Evolutionary conservation across 2,113 vertebrate genomes (phyloP), one percentile per base, ranked within the genome.

Genomic region (Carollia perspicillata): DNA sequence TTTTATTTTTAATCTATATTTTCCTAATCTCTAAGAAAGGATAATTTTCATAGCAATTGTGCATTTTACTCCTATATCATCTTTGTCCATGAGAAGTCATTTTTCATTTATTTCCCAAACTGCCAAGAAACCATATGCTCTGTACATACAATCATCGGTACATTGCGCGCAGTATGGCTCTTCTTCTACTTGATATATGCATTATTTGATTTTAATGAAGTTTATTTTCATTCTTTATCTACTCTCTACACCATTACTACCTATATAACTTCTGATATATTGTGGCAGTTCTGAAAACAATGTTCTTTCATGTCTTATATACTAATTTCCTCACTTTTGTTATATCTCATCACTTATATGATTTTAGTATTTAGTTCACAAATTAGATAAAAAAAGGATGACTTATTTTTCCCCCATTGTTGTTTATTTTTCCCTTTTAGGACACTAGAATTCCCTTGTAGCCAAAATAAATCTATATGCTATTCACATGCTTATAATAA

Each of bases 91-190:
- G 68, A 90, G 5, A 47, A 81, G 26, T 66, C 60, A 91, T 53
- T 93, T 91, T 95, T 87, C 47, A 81, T 90, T 95, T 80, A 60
- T 91, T 93, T 95, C 85, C 37, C 37, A 55, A 85, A 81, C 23
- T 71, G 18, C 60, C 49, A 88, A 87, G 83, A 80, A 89, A 86
- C 49, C 16, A 44, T 6, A n/a, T 63, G 18, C 35, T 86, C 58
- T 89, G 1, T 42, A 71, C 17, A 60, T 55, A 28, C 2, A 22
- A 30, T 22, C 63, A 71, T 3, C 30, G 26, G 44, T 33, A 78
- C 18, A 42, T 5, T 75, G 68, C 37, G 86, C 80, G 40, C 23
- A 55, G 69, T 58, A 69, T 6, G 47, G 33, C 11, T 66, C 13
- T 65, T 87, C 35, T 65, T 81, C 63, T 49, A 60, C 78, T 79